These are phyloP conservation scores for Nephrotoma flavescens DNA, from an alignment of 2,888 invertebrate species.

Conservation along the genomic window DNA sequence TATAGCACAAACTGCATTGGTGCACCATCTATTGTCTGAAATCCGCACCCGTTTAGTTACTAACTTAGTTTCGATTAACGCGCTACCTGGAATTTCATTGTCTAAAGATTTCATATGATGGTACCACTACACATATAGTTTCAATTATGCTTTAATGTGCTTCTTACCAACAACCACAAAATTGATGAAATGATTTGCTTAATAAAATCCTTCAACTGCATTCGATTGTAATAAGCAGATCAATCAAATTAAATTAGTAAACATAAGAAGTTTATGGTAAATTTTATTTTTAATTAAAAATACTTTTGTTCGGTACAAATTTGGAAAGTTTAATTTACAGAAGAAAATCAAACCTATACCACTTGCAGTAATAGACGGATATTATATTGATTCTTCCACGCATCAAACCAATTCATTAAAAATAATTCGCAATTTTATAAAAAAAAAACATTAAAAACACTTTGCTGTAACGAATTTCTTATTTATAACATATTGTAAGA, in stretches of 20 bases:
- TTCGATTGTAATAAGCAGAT: not conserved
- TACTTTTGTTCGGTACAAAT: not conserved
- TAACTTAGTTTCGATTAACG: too few relatives aligned
- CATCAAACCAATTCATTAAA: not conserved
- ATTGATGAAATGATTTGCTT: too few relatives aligned
- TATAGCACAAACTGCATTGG: too few relatives aligned
- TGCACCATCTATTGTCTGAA: too few relatives aligned
- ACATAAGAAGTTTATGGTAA: not conserved
- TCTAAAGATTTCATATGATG: too few relatives aligned
- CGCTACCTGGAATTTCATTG: too few relatives aligned
- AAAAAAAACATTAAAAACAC: not conserved
- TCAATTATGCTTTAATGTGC: too few relatives aligned
- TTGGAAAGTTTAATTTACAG: not conserved
- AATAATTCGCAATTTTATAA: not conserved
- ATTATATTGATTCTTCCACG: not conserved
- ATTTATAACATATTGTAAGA: not conserved
- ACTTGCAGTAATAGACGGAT: not conserved
- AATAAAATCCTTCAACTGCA: too few relatives aligned
- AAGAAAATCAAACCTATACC: not conserved
- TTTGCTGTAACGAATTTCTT: not conserved
- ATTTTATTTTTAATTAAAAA: not conserved
- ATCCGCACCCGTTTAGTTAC: too few relatives aligned
- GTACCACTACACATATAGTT: too few relatives aligned
- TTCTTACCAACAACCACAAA: too few relatives aligned
- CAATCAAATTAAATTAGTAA: not conserved